Evolutionary conservation across 1,140 invertebrate genomes (phyloP), one percentile per base, ranked within the genome.

Genomic region (Apis laboriosa): DNA sequence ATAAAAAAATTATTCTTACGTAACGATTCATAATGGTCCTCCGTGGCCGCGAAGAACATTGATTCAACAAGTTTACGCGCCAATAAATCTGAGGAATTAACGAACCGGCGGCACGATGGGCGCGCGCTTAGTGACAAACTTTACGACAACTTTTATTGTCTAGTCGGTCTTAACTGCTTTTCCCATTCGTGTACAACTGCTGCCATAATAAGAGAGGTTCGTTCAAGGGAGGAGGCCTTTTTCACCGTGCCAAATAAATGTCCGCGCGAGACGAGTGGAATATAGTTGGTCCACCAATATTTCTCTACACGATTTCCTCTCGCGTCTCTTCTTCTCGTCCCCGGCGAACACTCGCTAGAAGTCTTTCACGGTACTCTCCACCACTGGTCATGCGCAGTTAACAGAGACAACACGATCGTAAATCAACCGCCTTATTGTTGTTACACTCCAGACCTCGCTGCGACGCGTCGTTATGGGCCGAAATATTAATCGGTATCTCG

Each of bases 341-440:
- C 28, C 34, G 63, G 1, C 11, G 12, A 63, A 66, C 5, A 43
- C 4, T 43, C 34, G 67, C 43, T 21, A 67, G 49, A 19, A 66
- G 71, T 66, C 79, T 53, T 51, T 80, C 79, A 55, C 49, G 63
- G 34, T 60, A 71, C 49, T 61, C 71, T 67, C 55, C 34, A 28
- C 74, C 64, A 87, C 70, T 64, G 28, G 19, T 60, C 70, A 61
- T 61, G 79, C 58, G 72, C 61, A 87, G 70, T 58, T 77, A 56
- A 61, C 70, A 67, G 80, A 58, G 66, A 81, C 77, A 43, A 74
- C 73, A 91, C 84, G 86, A 88, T 88, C 87, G 87, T 91, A 92
- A 92, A 92, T 92, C 90, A 92, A 84, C 80, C 74, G 84, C 81
- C 86, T 91, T 91, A 89, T 91, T 91, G 89, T 90, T 84, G 83